Base-by-base conservation (phyloP, 1,140 invertebrate genomes). In the Bombus waltoni region DNA sequence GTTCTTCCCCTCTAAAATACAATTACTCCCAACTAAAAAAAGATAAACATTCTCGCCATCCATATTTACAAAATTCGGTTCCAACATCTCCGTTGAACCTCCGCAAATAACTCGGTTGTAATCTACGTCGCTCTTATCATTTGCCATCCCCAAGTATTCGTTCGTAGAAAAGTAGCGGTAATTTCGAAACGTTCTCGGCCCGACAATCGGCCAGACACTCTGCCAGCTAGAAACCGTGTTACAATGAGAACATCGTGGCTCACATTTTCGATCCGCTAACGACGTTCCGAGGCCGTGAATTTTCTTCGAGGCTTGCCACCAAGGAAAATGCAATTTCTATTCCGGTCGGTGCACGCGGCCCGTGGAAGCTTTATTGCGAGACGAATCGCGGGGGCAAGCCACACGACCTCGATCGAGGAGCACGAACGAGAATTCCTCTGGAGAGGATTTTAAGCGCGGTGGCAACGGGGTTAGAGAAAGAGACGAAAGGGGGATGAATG, bases 381-480 rank as follows among this genome's bases (percentile, higher is more conserved):
- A 35, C 53, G 57, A 80, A 59, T 81, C 62, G 70, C 38, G 38
- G 81, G 62, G 57, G 18, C 35, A 86, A 72, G 32, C 73, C 70
- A 11, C 62, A 44, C 59, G 83, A 81, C 68, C 80, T 83, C 84
- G 81, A 84, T 89, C 88, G 88, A 83, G 57, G 40, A 28, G 53
- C 81, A 77, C 73, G 89, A 86, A 91, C 81, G 82, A 68, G 76
- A 88, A 87, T 91, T 90, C 80, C 85, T 91, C 81, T 66, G 88
- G 83, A 80, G 83, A 85, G 83, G 76, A 85, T 80, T 85, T 85
- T 80, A 85, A 85, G 28, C 80, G 57, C 78, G 77, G 25, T 74
- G 28, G n/a, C 35, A 57, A 74, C 11, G n/a, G 44, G 70, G 22
- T 18, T 44, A 40, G 70, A 8, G 42, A 59, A 59, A n/a, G 35